Evolutionary conservation across 2,888 invertebrate species (phyloP).

Genomic region (Trachelus stipa): DNA sequence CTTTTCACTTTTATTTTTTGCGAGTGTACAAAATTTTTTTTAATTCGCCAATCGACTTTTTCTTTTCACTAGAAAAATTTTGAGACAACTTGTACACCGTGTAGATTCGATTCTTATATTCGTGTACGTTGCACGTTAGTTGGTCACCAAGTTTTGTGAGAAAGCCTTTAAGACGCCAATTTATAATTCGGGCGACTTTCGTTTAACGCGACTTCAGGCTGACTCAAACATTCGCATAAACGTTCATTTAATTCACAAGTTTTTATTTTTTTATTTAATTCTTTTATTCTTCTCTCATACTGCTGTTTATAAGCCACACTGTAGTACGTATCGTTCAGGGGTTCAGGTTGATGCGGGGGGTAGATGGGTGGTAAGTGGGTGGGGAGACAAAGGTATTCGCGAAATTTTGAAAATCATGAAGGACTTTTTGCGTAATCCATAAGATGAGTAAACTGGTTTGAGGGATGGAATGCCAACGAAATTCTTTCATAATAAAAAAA

Average conservation of each 20-base stretch:
- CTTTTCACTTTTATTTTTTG: neutral
- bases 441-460: neutral
- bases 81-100: no score
- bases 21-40: neutral
- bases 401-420: neutral
- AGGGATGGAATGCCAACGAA: neutral
- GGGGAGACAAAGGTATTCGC: neutral
- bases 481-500: neutral
- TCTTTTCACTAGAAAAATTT: no score
- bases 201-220: neutral
- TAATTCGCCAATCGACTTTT: no score
- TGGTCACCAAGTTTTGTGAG: neutral
- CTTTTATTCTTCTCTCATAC: neutral
- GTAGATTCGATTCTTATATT: no score
- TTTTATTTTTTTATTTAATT: conserved; percentile 1
- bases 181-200: neutral
- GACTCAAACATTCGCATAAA: neutral
- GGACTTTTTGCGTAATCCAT: neutral
- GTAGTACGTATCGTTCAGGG: conserved; percentile 55
- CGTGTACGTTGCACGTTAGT: no score
- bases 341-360: conserved; percentile 9
- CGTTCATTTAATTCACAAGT: neutral
- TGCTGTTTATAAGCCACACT: conserved; percentile 51
- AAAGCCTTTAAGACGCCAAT: neutral
- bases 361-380: no score